Percentiles rank a stretch among this genome's conserved stretches.
Evolutionary conservation across 2,797 vertebrate genomes (phyloP).

Genomic region (Silurus lanzhouensis): DNA sequence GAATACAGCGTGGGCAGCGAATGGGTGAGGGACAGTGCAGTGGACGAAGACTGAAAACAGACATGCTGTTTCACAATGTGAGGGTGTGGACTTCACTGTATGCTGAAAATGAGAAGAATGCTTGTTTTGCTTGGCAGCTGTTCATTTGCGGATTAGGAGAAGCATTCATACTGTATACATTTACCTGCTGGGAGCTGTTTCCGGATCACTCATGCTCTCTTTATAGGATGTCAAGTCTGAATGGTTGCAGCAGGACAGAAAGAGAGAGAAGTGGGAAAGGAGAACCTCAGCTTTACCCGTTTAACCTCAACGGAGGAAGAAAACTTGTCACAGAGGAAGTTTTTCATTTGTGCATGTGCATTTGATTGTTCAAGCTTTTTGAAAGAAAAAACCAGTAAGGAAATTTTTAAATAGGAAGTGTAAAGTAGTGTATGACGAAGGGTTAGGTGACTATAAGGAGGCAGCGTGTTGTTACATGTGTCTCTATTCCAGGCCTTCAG

Average conservation of each 20-base stretch:
- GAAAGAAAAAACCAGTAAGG: not conserved
- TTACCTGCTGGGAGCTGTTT: slow-evolving; percentile 40
- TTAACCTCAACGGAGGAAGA: slow-evolving; percentile 32
- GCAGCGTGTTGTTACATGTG: not conserved
- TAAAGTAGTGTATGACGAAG: not conserved
- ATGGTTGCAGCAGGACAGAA: not conserved
- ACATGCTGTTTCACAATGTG: slow-evolving; percentile 16
- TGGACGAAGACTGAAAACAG: slow-evolving; percentile 21
- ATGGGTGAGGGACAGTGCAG: slow-evolving; percentile 14
- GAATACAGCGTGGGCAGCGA: not conserved
- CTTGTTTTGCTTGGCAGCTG: slow-evolving; percentile 38
- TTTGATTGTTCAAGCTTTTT: not conserved
- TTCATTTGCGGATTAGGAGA: slow-evolving; percentile 43
- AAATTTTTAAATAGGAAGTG: not conserved
- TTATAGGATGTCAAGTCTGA: not conserved
- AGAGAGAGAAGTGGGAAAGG: not conserved
- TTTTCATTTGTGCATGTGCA: not conserved
- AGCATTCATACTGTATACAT: slow-evolving; percentile 8
- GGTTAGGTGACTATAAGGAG: slow-evolving; percentile 2
- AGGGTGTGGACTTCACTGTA: slow-evolving; percentile 22
- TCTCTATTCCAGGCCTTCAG: slow-evolving; percentile 37
- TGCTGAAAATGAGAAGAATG: slow-evolving; percentile 46
- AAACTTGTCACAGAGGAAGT: slow-evolving; percentile 23
- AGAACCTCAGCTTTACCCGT: slow-evolving; percentile 19
- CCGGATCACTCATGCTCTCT: slow-evolving; percentile 4